A percentile compares a stretch with the other conserved stretches of the same genome.
These are phyloP conservation scores for Syngnathus floridae DNA, from an alignment of 2,113 vertebrate species.

Conservation along the genomic window DNA sequence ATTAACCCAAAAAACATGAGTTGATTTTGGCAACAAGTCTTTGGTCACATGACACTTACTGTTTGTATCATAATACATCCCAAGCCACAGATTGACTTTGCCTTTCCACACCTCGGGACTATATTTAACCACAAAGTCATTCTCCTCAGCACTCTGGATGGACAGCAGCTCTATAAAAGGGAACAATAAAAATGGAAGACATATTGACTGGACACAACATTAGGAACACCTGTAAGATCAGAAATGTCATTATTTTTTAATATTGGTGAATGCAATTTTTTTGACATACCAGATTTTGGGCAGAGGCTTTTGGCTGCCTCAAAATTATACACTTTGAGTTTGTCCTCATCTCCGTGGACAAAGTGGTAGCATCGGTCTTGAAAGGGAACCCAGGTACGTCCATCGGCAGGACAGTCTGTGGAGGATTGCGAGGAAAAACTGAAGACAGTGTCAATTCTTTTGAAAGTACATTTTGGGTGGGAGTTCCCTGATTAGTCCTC, in stretches of 20 bases:
- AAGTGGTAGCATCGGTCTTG: constrained; percentile 67
- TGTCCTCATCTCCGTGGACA: constrained; percentile 68
- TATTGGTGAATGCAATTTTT: too few relatives aligned
- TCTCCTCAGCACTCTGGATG: constrained; percentile 59
- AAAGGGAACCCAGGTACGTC: constrained; percentile 69
- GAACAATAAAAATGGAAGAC: neutral
- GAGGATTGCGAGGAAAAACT: neutral
- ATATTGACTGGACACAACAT: neutral
- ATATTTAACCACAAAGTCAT: constrained; percentile 62
- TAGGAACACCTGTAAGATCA: neutral
- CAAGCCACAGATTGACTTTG: constrained; percentile 66
- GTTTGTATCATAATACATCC: constrained; percentile 65
- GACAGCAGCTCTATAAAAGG: constrained; percentile 62
- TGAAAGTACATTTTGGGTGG: too few relatives aligned
- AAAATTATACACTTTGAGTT: constrained; percentile 61
- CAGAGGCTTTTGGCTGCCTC: constrained; percentile 56
- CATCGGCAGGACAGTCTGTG: constrained; percentile 71
- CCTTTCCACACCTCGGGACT: constrained; percentile 66
- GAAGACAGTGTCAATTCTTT: too few relatives aligned
- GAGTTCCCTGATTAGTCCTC: too few relatives aligned
- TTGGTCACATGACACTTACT: constrained; percentile 51
- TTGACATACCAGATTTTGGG: constrained; percentile 48
- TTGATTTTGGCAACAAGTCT: neutral
- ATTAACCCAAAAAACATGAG: neutral
- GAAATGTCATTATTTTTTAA: too few relatives aligned